Evolutionary conservation across 2,113 vertebrate genomes (phyloP).

Genomic region (Chaenogobius annularis): DNA sequence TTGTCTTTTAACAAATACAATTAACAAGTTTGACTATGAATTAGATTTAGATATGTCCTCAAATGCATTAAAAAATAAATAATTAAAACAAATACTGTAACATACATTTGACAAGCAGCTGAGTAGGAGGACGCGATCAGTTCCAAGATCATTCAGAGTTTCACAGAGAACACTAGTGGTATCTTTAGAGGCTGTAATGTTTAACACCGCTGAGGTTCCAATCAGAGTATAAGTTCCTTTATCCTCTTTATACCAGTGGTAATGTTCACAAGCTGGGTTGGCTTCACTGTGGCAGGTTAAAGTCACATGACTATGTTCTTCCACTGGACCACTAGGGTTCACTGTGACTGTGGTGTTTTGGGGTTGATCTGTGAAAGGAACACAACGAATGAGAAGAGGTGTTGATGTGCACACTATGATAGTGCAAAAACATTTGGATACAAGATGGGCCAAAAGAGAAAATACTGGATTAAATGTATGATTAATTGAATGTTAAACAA

Average conservation of each 20-base stretch:
- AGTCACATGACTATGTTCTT: slow-evolving; percentile 4
- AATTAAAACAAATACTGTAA: too few relatives aligned
- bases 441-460: too few relatives aligned
- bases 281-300: slow-evolving; percentile 21
- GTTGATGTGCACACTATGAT: not conserved
- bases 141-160: slow-evolving; percentile 9
- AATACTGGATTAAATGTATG: too few relatives aligned
- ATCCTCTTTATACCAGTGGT: slow-evolving; percentile 34
- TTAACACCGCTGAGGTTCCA: not conserved
- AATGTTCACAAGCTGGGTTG: slow-evolving; percentile 16
- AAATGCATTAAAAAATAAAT: too few relatives aligned
- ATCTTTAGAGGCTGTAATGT: not conserved
- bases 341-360: slow-evolving; percentile 5
- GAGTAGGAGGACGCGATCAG: not conserved
- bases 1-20: too few relatives aligned
- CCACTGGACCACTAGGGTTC: slow-evolving; percentile 22
- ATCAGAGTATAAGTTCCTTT: not conserved
- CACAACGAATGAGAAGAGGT: not conserved
- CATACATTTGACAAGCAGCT: slow-evolving; percentile 10
- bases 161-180: not conserved
- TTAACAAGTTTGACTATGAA: not conserved
- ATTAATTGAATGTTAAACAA: too few relatives aligned
- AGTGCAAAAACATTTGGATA: not conserved
- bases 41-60: too few relatives aligned
- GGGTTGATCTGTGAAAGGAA: slow-evolving; percentile 21